Base-by-base conservation (phyloP, 2,797 vertebrate species). In the Arctocebus calabarensis region DNA sequence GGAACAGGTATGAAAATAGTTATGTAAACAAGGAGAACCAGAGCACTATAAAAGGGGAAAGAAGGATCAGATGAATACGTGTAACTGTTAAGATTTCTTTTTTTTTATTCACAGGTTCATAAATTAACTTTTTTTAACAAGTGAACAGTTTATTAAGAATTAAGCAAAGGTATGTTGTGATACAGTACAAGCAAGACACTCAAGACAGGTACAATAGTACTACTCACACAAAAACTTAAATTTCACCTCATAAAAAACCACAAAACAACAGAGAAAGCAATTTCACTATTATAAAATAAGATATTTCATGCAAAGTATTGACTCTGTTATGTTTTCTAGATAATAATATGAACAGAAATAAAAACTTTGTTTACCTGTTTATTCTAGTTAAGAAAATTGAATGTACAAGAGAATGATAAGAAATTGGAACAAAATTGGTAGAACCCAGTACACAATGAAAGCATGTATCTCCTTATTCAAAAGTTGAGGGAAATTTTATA, bases 311-410 rank as follows among this genome's bases (percentile, higher is more conserved):
- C n/a, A n/a, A n/a, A n/a, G n/a, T n/a, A n/a, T n/a, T n/a, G n/a
- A n/a, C n/a, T n/a, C n/a, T n/a, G n/a, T 85, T 66, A 23, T 16
- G 6, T 55, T 83, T 79, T 84, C 64, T 78, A 79, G 34, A 79
- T 40, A 87, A 12, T 77, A 94, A 86, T 52, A 84, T 52, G 23
- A 90, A 32, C 29, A 79, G 40, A 91, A 87, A 74, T 37, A 23
- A 90, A 89, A 88, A 29, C 32, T 0, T 32, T 13, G 22, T 11
- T 83, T 88, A 43, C 4, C 13, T 68, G 3, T 59, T 82, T 66
- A 66, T 87, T 94, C 84, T 91, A 90, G n/a, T 32, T 83, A 62
- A 88, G 43, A 84, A 95, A 75, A 84, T 48, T 74, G 25, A 11
- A 10, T 45, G 57, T 29, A n/a, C 1, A 88, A 64, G 37, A 48